Evolutionary conservation across 2,888 invertebrate genomes (phyloP), one percentile per base, ranked within the genome.

Genomic region (Adelphocoris suturalis): DNA sequence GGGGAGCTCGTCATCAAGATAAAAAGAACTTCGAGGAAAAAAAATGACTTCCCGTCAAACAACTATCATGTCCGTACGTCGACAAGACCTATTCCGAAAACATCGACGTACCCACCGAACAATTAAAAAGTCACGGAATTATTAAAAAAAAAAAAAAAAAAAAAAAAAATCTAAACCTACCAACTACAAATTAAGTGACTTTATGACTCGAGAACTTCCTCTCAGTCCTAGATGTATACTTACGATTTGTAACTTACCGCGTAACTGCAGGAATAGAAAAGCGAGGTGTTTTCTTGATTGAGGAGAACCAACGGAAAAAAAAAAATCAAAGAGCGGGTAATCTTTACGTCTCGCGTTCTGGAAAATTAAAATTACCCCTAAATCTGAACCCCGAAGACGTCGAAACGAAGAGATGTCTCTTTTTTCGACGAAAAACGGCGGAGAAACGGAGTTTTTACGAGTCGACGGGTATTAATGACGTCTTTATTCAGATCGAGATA

Each of bases 401-500:
- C 37, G 37, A 37, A 37, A 37, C 37, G 37, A 37, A 2, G 37
- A 7, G 37, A 7, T 37, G 37, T 37, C 37, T 37, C 37, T 37
- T 37, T n/a, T 37, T 37, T 37, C 37, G 37, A 37, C 37, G 37
- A 37, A 37, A 37, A 37, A 37, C 3, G 37, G 3, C 52, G 13
- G 52, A 11, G 16, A 52, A 52, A 52, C 3, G 52, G 52, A 13
- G 52, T 52, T 52, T 52, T 52, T 52, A 52, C 52, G 52, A 47
- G 78, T 46, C 37, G 78, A 78, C 78, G 78, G 78, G 46, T 46
- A 78, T 78, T 78, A 78, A 78, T 78, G 78, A 78, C 28, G 78
- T 78, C 37, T 28, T 78, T 28, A 78, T 46, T 11, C 46, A 78
- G 78, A 78, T 78, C 46, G 47, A 78, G 78, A 47, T 46, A 14